Percentiles rank a stretch among this genome's conserved stretches.
Evolutionary conservation across 2,113 vertebrate species (phyloP).

Genomic region (Amphilophus citrinellus): DNA sequence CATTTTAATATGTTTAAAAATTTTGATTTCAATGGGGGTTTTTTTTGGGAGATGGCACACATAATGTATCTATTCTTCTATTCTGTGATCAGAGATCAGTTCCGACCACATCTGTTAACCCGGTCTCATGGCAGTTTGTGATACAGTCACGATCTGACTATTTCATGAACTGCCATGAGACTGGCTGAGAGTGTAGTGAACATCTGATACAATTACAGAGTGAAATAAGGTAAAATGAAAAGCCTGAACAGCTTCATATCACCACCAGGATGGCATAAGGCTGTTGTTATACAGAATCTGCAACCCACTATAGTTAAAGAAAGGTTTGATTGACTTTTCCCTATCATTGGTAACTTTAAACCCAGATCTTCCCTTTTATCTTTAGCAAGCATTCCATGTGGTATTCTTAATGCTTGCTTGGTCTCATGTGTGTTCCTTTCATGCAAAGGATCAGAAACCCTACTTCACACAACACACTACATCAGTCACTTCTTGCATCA

Average conservation of each 20-base stretch:
- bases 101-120: accelerated
- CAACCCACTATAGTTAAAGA: neutral
- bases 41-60: neutral
- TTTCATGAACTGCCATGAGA: neutral
- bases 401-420: neutral
- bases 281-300: neutral
- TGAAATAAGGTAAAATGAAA: neutral
- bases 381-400: neutral
- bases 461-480: too few species aligned
- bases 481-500: too few species aligned
- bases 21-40: neutral
- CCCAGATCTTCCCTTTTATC: neutral
- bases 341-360: neutral
- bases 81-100: neutral
- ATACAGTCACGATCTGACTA: neutral
- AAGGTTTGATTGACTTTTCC: neutral
- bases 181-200: neutral
- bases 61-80: neutral
- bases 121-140: neutral
- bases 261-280: neutral
- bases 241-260: neutral
- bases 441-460: neutral
- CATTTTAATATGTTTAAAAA: neutral
- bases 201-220: neutral
- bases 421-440: neutral